A percentile compares a stretch with the other conserved stretches of the same genome.
Evolutionary conservation across 37 sponge, comb jelly and placozoan species (phyloP).

Genomic region (Bolinopsis microptera): DNA sequence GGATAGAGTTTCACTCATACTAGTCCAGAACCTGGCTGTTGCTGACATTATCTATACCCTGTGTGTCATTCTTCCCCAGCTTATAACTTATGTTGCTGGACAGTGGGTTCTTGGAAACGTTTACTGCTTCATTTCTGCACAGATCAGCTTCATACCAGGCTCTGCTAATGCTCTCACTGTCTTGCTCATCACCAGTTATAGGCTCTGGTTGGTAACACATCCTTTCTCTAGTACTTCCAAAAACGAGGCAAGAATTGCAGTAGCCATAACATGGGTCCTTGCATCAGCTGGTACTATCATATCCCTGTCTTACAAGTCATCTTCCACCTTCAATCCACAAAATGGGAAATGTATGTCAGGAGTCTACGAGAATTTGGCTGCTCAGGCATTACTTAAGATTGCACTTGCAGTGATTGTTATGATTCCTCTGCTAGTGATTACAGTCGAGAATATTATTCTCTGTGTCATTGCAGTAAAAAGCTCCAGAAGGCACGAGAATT

Average conservation of each 20-base stretch:
- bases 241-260: neutral
- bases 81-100: neutral
- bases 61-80: constrained; percentile 12
- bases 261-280: neutral
- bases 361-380: neutral
- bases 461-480: neutral
- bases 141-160: constrained; percentile 28
- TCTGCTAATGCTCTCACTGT: constrained; percentile 43
- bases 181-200: neutral
- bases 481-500: neutral
- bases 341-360: constrained; percentile 13
- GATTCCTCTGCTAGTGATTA: constrained; percentile 4
- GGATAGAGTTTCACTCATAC: neutral
- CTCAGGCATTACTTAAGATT: neutral
- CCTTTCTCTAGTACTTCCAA: neutral
- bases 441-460: neutral
- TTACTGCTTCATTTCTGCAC: neutral
- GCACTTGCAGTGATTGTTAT: neutral
- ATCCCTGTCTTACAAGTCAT: neutral
- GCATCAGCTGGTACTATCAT: constrained; percentile 27
- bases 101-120: constrained; percentile 21
- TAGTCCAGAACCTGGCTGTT: constrained; percentile 18
- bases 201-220: neutral
- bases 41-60: constrained; percentile 52
- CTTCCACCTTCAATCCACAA: neutral